Percentiles rank a stretch among this genome's conserved stretches.
phyloP scores from a whole-genome alignment of 2,113 vertebrate species.

The Melanostigma gelatinosum region DNA sequence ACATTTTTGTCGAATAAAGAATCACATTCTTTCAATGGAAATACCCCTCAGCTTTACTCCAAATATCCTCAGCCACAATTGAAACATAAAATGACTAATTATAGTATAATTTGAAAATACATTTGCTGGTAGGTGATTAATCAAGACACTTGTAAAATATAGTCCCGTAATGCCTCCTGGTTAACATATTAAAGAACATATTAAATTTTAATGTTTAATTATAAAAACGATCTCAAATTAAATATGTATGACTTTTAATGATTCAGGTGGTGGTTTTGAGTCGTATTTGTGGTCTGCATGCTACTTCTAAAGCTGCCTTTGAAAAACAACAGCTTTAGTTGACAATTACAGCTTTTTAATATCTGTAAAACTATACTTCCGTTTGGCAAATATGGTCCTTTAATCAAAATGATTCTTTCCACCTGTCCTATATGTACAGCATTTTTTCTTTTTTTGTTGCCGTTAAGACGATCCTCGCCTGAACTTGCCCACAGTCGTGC shows the following conservation, averaged over 20 bases:
- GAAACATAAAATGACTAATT: conserved; percentile 70
- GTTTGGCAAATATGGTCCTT: background rate
- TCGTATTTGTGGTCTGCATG: conserved; percentile 51
- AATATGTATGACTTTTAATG: conserved; percentile 77
- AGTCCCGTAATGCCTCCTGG: conserved; percentile 66
- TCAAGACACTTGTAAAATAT: conserved; percentile 73
- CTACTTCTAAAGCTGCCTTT: conserved; percentile 12
- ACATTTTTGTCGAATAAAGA: conserved; percentile 52
- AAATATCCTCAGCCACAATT: conserved; percentile 40
- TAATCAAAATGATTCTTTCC: background rate
- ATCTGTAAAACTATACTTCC: background rate
- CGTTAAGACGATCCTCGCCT: background rate
- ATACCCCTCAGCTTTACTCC: conserved; percentile 18
- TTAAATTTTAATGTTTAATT: conserved; percentile 84
- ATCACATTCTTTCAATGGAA: conserved; percentile 21
- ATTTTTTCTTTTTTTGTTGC: background rate
- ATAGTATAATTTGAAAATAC: conserved; percentile 72
- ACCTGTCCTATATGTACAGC: background rate
- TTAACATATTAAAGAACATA: conserved; percentile 78
- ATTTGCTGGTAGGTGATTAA: conserved; percentile 75
- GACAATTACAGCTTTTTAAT: conserved; percentile 7
- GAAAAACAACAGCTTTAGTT: conserved; percentile 44
- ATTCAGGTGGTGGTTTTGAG: conserved; percentile 62
- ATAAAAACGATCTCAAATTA: conserved; percentile 73
- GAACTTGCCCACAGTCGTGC: background rate